Evolutionary conservation across 1,140 invertebrate genomes (phyloP).

Genomic region (Pteromalus puparum): DNA sequence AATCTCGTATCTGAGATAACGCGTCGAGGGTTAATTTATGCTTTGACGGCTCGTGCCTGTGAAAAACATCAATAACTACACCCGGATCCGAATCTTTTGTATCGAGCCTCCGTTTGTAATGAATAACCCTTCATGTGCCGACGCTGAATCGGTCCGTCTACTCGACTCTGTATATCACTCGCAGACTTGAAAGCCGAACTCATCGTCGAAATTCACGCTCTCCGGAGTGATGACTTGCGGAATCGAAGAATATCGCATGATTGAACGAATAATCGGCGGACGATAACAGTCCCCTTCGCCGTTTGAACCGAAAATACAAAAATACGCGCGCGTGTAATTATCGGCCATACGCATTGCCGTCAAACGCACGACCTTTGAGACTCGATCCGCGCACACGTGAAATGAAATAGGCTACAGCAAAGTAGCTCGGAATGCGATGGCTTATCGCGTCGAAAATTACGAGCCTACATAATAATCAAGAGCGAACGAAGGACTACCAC

Average conservation of each 20-base stretch:
- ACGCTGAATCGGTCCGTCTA: too few species aligned
- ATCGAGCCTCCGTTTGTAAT: too few species aligned
- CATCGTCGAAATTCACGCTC: neutral
- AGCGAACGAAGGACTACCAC: neutral
- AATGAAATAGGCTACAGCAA: neutral
- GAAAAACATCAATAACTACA: too few species aligned
- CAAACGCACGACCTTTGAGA: neutral
- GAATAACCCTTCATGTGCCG: too few species aligned
- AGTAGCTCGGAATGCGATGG: neutral
- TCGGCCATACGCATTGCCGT: neutral
- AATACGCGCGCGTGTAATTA: neutral
- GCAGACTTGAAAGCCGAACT: neutral
- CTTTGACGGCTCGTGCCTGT: too few species aligned
- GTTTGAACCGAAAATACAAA: neutral
- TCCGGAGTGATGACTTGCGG: neutral
- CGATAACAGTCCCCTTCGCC: neutral
- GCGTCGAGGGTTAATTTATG: too few species aligned
- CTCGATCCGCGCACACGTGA: neutral
- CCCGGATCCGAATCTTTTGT: too few species aligned
- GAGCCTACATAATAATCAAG: conserved; percentile 5
- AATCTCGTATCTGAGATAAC: too few species aligned
- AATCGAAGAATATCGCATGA: neutral
- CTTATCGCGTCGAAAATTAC: conserved; percentile 1
- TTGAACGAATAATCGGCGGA: neutral
- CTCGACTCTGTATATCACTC: neutral